These are phyloP conservation scores for Avahi laniger DNA, from an alignment of 2,797 vertebrate species.

Conservation along the genomic window DNA sequence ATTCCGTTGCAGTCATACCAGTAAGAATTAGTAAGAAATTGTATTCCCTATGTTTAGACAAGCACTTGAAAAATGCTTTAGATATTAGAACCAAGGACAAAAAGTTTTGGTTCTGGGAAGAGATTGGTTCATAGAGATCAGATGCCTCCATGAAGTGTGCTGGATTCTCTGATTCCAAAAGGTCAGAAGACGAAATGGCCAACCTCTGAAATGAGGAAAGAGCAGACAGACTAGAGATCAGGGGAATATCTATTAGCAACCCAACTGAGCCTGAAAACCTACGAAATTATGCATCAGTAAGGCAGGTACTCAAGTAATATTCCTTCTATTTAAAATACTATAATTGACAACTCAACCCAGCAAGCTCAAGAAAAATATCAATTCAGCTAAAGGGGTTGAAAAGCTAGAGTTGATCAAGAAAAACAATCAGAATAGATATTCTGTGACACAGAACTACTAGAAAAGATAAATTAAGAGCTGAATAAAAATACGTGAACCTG, in stretches of 20 bases:
- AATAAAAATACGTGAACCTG: conserved; percentile 25
- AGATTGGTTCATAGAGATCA: neutral
- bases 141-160: neutral
- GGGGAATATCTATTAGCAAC: neutral
- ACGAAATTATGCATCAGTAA: neutral
- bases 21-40: conserved; percentile 7
- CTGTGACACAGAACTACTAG: neutral
- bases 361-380: neutral
- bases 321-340: neutral
- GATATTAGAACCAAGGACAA: neutral
- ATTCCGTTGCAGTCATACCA: neutral
- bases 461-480: neutral
- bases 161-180: neutral
- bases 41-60: neutral
- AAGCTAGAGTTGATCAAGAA: neutral
- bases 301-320: neutral
- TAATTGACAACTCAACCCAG: neutral
- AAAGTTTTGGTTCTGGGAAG: neutral
- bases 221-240: neutral
- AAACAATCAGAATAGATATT: neutral
- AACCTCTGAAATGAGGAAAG: neutral
- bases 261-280: neutral
- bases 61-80: neutral
- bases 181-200: neutral
- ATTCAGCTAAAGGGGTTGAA: neutral